Conservation (phyloP, 1,140 invertebrate species). For the Drosophila miranda region DNA sequence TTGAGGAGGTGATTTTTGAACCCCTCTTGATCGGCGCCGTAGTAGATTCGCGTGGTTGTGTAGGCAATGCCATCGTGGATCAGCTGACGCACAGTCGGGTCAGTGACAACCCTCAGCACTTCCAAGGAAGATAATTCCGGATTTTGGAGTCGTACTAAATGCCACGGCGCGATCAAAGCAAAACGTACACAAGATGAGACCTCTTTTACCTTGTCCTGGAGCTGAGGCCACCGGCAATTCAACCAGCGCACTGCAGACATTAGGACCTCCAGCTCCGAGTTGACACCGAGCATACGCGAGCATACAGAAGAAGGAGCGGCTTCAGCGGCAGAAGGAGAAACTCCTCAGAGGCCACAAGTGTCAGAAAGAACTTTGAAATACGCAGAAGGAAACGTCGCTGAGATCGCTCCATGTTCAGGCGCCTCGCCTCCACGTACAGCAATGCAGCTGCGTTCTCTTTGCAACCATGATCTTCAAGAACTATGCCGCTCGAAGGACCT, state of each 20-base stretch:
- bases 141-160: conserved; percentile 36
- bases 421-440: conserved; percentile 51
- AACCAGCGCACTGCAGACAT: conserved; percentile 62
- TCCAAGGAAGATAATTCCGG: conserved; percentile 6
- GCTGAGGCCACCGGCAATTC: conserved; percentile 48
- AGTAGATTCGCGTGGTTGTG: conserved; percentile 51
- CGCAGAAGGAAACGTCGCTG: conserved; percentile 19
- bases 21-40: conserved; percentile 40
- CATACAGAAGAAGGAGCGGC: conserved; percentile 27
- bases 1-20: conserved; percentile 38
- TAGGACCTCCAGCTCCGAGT: conserved; percentile 56
- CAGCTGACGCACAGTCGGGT: conserved; percentile 32
- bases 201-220: conserved; percentile 4
- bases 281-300: conserved; percentile 43
- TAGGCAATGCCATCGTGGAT: conserved; percentile 59
- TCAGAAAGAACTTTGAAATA: conserved; percentile 49
- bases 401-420: conserved; percentile 24
- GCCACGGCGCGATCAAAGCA: conserved; percentile 53
- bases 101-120: conserved; percentile 19
- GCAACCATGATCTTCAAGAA: conserved; percentile 42
- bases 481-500: conserved; percentile 39
- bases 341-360: conserved; percentile 51
- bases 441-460: conserved; percentile 40
- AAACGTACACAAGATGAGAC: conserved; percentile 40
- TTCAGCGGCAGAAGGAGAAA: conserved; percentile 38